Evolutionary conservation across 2,797 vertebrate genomes (phyloP), one percentile per base, ranked within the genome.

Genomic region (Podarcis lilfordi): DNA sequence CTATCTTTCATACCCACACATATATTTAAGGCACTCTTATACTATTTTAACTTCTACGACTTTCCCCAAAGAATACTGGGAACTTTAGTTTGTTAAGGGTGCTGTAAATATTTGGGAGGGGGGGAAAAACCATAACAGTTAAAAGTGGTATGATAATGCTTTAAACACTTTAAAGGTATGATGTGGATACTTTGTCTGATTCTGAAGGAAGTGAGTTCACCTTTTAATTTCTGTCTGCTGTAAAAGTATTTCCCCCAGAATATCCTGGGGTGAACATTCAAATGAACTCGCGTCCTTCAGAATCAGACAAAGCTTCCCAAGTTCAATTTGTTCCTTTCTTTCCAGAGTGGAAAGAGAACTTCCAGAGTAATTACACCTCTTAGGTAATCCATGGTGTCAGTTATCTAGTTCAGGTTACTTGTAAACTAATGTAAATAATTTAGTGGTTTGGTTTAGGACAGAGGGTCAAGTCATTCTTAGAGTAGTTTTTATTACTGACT

Each of bases 361-460:
- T 64, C 61, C 61, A 64, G 72, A 21, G 35, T 80, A 89, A 86
- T 61, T 84, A 50, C 11, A 50, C 27, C 32, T 21, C 29, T 78
- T 66, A 15, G 11, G 61, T 82, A 91, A 85, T 85, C 40, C 32
- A 43, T 29, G 27, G 77, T 91, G 83, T 88, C n/a, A 85, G 64
- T 87, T 88, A 81, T 91, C 90, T 84, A 77, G 82, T 68, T 84
- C 75, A 37, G 83, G 89, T 74, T 90, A 25, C 50, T 89, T 84
- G 90, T 83, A 93, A 80, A 61, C 29, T 85, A 81, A 61, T 84
- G n/a, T 95, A 91, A 95, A 95, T 93, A 86, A 95, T 95, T 94
- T 81, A 93, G 92, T 89, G 89, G 81, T 10, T 21, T 55, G 77
- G 81, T 77, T 85, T 75, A 55, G 84, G 0, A 0, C 83, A 89